phyloP scores from a whole-genome alignment of 2,113 vertebrate genomes.

The Microcebus tavaratra region DNA sequence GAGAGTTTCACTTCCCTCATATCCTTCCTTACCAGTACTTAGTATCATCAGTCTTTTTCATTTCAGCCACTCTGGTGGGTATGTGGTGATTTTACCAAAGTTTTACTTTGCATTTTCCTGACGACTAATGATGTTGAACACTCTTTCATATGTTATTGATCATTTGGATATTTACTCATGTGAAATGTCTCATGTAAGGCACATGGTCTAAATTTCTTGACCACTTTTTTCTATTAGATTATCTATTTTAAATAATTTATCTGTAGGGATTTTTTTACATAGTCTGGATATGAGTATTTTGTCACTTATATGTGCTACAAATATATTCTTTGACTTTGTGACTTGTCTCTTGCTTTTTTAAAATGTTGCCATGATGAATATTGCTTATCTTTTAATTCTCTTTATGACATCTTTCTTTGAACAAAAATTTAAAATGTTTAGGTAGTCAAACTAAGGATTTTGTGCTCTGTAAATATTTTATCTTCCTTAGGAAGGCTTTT shows the following conservation, averaged over 20 bases:
- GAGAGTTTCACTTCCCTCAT: neutral
- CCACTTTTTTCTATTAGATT: neutral
- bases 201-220: neutral
- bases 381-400: neutral
- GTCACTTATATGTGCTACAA: neutral
- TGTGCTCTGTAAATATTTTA: neutral
- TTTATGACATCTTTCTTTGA: neutral
- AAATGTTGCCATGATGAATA: neutral
- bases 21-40: neutral
- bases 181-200: neutral
- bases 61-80: neutral
- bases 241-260: neutral
- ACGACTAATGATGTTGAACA: neutral
- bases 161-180: neutral
- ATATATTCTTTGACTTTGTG: neutral
- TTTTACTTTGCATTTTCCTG: neutral
- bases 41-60: neutral
- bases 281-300: neutral
- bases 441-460: neutral
- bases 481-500: neutral
- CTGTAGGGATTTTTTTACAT: neutral
- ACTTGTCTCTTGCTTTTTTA: neutral
- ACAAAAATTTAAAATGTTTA: slow-evolving; percentile 8
- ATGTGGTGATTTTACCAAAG: neutral
- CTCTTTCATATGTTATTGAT: neutral